These are phyloP conservation scores for Phylloscopus collybita DNA, from an alignment of 2,797 vertebrate species.

Conservation along the genomic window DNA sequence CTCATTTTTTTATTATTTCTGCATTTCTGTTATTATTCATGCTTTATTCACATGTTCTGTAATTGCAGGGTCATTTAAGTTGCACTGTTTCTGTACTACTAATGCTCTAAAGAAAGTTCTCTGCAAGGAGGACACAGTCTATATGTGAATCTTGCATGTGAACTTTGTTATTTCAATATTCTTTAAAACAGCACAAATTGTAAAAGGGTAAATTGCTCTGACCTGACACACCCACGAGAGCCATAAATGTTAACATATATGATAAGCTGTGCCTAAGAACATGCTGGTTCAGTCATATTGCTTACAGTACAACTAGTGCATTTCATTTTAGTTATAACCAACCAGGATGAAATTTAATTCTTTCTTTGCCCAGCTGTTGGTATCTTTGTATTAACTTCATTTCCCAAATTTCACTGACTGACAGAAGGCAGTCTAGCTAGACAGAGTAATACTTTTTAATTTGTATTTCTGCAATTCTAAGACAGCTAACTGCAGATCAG, in stretches of 20 bases:
- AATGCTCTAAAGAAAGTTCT: background rate
- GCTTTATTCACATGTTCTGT: background rate
- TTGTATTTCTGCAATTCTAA: background rate
- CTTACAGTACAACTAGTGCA: background rate
- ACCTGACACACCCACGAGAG: background rate
- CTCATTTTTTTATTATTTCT: background rate
- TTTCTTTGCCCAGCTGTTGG: background rate
- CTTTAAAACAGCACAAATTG: background rate
- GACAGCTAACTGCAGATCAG: background rate
- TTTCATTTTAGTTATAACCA: background rate
- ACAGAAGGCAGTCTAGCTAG: background rate
- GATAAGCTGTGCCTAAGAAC: background rate
- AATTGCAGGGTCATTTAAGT: background rate
- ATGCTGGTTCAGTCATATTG: background rate
- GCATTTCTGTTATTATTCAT: background rate
- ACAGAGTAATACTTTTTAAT: background rate
- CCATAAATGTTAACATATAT: background rate
- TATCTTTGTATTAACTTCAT: background rate
- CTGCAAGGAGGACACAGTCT: background rate
- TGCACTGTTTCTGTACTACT: background rate
- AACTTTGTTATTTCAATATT: background rate
- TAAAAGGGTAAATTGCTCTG: background rate
- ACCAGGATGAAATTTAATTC: background rate
- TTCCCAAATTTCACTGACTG: background rate
- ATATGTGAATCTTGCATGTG: background rate